Conservation (phyloP, 2,888 invertebrate species). For the Hedya salicella region DNA sequence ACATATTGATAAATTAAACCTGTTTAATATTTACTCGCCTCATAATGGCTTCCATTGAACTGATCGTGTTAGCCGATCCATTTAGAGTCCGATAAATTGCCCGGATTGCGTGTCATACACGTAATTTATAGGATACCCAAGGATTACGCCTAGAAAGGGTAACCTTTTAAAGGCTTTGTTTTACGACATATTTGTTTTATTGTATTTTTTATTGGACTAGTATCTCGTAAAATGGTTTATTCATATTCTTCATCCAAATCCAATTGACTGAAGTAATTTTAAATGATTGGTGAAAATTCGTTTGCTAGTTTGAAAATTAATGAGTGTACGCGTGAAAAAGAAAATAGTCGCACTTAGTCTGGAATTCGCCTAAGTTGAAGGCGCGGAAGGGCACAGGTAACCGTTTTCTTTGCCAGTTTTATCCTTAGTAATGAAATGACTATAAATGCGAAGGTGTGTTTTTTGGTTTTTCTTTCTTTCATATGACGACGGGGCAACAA, state of each 20-base stretch:
- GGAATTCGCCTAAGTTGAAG: too few relatives aligned
- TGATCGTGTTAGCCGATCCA: conserved; percentile 1
- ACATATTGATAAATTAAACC: not conserved
- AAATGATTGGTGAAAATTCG: too few relatives aligned
- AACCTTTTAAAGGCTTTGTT: conserved; percentile 29
- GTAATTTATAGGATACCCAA: conserved; percentile 29
- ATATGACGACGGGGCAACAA: too few relatives aligned
- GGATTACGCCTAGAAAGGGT: conserved; percentile 26
- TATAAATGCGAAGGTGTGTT: too few relatives aligned
- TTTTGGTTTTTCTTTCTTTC: too few relatives aligned
- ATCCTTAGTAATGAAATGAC: too few relatives aligned
- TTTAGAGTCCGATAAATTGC: conserved; percentile 10
- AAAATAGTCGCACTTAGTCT: too few relatives aligned
- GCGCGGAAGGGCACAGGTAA: too few relatives aligned
- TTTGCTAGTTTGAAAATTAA: too few relatives aligned
- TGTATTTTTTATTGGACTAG: conserved; percentile 19
- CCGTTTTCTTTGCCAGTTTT: too few relatives aligned
- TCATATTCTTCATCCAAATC: not conserved
- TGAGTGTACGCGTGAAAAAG: too few relatives aligned
- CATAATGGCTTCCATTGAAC: not conserved
- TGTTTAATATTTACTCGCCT: not conserved
- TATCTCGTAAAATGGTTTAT: not conserved
- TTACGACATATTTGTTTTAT: conserved; percentile 30
- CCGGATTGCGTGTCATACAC: conserved; percentile 23
- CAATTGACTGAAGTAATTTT: too few relatives aligned